Percentiles rank a stretch among this genome's conserved stretches.
phyloP scores from a whole-genome alignment of 2,113 vertebrate genomes.

The Petromus typicus region DNA sequence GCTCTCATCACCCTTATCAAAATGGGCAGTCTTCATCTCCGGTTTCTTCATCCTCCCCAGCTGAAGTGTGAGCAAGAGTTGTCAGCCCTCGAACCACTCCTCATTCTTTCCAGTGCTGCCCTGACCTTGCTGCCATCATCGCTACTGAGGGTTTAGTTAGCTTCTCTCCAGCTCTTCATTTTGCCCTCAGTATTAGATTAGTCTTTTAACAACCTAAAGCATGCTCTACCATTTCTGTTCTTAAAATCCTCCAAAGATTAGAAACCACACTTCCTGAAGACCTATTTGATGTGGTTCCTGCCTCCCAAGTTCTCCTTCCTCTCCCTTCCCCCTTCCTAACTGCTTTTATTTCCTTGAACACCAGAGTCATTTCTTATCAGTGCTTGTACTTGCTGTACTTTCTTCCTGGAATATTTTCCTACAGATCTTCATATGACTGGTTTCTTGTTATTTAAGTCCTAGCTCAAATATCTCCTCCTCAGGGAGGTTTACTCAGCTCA shows the following conservation, averaged over 20 bases:
- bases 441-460: not conserved
- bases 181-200: not conserved
- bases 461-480: not conserved
- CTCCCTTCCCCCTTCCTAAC: not conserved
- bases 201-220: not conserved
- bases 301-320: not conserved
- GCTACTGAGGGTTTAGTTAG: not conserved
- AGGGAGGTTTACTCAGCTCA: not conserved
- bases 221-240: not conserved
- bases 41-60: not conserved
- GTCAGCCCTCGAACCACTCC: not conserved
- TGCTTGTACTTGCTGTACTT: not conserved
- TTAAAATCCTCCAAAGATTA: not conserved
- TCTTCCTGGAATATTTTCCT: not conserved
- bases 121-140: not conserved
- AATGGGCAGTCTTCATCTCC: not conserved
- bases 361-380: not conserved
- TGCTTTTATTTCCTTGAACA: slow-evolving; percentile 21
- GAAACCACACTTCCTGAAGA: not conserved
- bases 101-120: not conserved
- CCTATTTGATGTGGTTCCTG: not conserved
- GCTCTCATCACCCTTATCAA: not conserved
- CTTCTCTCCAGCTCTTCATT: not conserved
- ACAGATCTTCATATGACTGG: not conserved
- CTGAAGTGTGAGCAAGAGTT: not conserved